A percentile compares a stretch with the other conserved stretches of the same genome.
Evolutionary conservation across 2,797 vertebrate genomes (phyloP).

Genomic region (Diceros bicornis): DNA sequence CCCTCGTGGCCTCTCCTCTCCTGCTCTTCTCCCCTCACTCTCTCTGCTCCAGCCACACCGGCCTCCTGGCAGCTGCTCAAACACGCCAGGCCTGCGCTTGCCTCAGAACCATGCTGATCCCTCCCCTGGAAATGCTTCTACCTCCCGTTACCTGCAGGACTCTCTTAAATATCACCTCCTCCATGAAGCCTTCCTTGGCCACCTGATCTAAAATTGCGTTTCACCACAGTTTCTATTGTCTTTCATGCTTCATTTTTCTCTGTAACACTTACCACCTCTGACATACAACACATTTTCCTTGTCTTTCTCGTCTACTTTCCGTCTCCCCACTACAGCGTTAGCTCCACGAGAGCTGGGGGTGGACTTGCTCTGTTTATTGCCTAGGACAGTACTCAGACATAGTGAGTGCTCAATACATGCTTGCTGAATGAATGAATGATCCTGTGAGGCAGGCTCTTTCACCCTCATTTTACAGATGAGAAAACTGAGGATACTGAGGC

Average conservation of each 20-base stretch:
- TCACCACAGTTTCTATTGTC: not conserved
- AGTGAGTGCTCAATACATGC: fast-evolving
- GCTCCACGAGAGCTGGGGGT: not conserved
- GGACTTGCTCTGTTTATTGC: not conserved
- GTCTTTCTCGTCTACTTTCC: not conserved
- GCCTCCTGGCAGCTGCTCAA: not conserved
- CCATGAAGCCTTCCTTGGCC: not conserved
- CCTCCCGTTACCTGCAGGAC: not conserved
- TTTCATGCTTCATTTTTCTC: not conserved
- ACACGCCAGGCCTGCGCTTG: fast-evolving
- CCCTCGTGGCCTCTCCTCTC: fast-evolving
- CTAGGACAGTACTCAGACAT: fast-evolving
- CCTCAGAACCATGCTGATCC: not conserved
- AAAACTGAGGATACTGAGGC: not conserved
- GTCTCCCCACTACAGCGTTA: not conserved
- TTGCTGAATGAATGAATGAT: not conserved
- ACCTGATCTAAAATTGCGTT: not conserved
- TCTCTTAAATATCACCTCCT: not conserved
- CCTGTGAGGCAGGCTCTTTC: not conserved
- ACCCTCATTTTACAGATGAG: not conserved
- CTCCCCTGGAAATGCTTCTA: not conserved
- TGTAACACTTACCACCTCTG: too few species aligned
- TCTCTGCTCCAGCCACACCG: not conserved
- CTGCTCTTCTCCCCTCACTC: fast-evolving
- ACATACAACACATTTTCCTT: fast-evolving